Evolutionary conservation across 2,888 invertebrate genomes (phyloP), one percentile per base, ranked within the genome.

Genomic region (Athalia rosae): DNA sequence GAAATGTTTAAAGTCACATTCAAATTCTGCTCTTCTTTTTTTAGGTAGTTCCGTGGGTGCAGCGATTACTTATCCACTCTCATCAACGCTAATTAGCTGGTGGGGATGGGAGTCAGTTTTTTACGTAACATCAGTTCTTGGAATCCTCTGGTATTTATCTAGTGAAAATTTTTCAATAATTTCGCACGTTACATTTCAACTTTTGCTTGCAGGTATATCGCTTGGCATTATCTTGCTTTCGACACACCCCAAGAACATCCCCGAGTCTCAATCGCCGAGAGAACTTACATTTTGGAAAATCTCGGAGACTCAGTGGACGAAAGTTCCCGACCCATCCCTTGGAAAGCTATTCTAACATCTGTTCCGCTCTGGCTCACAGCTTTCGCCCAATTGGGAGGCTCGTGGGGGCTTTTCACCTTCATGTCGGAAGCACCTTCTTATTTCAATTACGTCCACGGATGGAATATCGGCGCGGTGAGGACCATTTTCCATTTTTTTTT

Each of bases 81-180:
- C 95, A 81, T 95, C 95, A 2, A 91, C 92, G 79, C 91, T 95
- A 8, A 93, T 93, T 74, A 92, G 92, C 78, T 89, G 90, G 84
- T 92, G 92, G 77, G 94, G 94, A 3, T 96, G 95, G 95, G 93
- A 94, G 82, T 92, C 93, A 80, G 94, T 94, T 0, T 95, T 95
- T 87, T 93, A 95, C 84, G 89, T 93, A 6, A 93, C 93, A 11
- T 94, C 93, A 7, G 82, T 91, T 0, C 83, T 94, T 4, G 94
- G 93, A 4, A 90, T 92, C 0, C 48, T 93, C 7, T 96, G 96
- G 95, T 95, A 92, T 6, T 41, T 53, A 53, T 53, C 4, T 3
- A 53, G n/a, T 28, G 28, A 28, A 28, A 28, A 28, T 28, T 28
- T 28, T 28, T 28, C 28, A 28, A 0, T 28, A 28, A 28, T 28